Base-by-base conservation (phyloP, 2,888 invertebrate species). In the Orchestes rusci region DNA sequence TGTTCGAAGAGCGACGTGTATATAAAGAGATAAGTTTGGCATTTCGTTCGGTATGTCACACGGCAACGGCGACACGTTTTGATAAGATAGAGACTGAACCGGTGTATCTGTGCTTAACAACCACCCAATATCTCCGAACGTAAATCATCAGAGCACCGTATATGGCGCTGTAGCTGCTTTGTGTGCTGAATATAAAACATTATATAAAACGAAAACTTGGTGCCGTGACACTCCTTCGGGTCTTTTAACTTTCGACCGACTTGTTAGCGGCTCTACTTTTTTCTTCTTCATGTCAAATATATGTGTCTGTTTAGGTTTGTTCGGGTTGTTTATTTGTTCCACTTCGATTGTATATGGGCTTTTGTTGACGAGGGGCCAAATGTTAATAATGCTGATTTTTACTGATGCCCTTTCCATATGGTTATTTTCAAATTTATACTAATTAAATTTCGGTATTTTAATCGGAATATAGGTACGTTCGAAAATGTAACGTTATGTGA, bases 71-170 rank as follows among this genome's bases (percentile, higher is more conserved):
- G 47, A 47, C 47, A 43, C 43, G 36, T 39, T 43, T 43, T 60
- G 65, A 66, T 66, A 66, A 66, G 65, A 66, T 66, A 65, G 57
- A 63, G 62, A 63, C 59, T 61, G 56, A 61, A 61, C 61, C 59
- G 59, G 59, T 62, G 62, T 64, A 64, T 63, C 61, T 57, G 56
- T 59, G 57, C 56, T 61, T 61, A 64, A 65, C 65, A 65, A 64
- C 62, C 57, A 60, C 61, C 65, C 63, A 64, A 66, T 67, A 67
- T 67, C 67, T 62, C 55, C 56, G 55, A 46, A 58, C 60, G 63
- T 67, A 66, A 67, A 67, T 67, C 65, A 66, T 65, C 60, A 53
- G 52, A 58, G 61, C 56, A 59, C 66, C 65, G 61, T 64, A 66
- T 65, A 65, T 57, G 64, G 66, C 45, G 51, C 55, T 39, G 33